Base-by-base conservation (phyloP, 2,113 vertebrate genomes). In the Willisornis vidua region DNA sequence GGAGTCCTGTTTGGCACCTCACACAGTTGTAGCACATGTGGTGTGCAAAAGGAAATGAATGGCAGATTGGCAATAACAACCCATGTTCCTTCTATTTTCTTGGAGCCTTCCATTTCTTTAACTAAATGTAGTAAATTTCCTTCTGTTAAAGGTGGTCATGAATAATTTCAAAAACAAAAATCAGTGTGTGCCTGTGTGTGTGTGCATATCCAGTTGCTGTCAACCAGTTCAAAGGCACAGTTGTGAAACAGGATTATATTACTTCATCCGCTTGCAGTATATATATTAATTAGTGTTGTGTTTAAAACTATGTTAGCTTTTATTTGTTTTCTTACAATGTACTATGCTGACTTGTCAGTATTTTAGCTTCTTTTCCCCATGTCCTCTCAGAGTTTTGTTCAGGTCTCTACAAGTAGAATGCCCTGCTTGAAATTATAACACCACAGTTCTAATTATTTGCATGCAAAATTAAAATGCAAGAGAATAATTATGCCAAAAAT, bases 391-490 rank as follows among this genome's bases (percentile, higher is more conserved):
- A 81, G 51, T 94, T 67, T 68, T 33, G 9, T 95, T 96, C 95
- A 92, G 80, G 93, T 92, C 86, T 89, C 59, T 91, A 65, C 94
- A 95, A 72, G 95, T n/a, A 82, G 35, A 12, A 23, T 4, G 33
- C 43, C 7, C 29, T 14, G 18, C 75, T 77, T 20, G 4, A 84
- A 92, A 72, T 73, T 62, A 35, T 33, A 92, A 74, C 86, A 84
- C 20, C 43, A 49, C 49, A 68, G n/a, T 81, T 93, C 77, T 91
- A 89, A 81, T 95, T 89, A 96, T 94, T 90, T 94, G 57, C 95
- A 91, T 87, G 76, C 17, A 78, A 93, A 94, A 94, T 87, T 87
- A 94, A 92, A 93, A 94, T 90, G 76, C 77, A 95, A 81, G 57
- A 68, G 76, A 61, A 72, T 70, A 89, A 93, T 87, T 84, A 68